Percentiles rank a stretch among this genome's conserved stretches.
Evolutionary conservation across 2,888 invertebrate species (phyloP).

Genomic region (Nephrotoma guestfalica): DNA sequence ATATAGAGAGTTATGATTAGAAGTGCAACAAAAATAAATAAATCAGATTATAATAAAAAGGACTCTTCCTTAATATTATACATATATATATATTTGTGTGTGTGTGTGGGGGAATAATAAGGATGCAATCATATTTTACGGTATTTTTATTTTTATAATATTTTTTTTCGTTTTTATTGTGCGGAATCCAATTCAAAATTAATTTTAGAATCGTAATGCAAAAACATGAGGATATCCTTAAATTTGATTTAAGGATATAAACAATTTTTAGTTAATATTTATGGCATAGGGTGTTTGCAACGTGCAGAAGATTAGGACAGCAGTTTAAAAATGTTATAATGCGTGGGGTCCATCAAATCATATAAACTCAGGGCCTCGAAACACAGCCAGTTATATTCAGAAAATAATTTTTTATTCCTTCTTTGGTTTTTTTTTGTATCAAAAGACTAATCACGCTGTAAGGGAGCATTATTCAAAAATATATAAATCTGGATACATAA

Average conservation of each 20-base stretch:
- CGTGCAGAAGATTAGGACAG: background rate
- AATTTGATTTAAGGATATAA: background rate
- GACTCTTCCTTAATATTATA: background rate
- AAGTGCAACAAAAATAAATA: background rate
- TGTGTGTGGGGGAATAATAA: background rate
- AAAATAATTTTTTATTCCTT: background rate
- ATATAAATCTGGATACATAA: background rate
- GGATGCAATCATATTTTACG: background rate
- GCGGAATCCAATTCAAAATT: background rate
- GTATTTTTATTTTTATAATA: background rate
- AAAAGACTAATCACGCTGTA: background rate
- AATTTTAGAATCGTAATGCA: background rate
- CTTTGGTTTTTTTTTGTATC: background rate
- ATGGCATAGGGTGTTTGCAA: background rate
- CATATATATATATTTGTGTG: no score
- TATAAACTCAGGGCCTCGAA: background rate
- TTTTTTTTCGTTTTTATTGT: background rate
- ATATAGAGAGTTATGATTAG: background rate
- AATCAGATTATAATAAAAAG: background rate
- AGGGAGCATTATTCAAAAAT: background rate
- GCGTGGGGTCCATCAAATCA: background rate
- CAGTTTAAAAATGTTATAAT: background rate
- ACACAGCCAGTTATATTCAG: background rate
- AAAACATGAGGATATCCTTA: background rate
- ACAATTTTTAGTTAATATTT: background rate